Evolutionary conservation across 2,113 vertebrate genomes (phyloP).

Genomic region (Platysternon megacephalum): DNA sequence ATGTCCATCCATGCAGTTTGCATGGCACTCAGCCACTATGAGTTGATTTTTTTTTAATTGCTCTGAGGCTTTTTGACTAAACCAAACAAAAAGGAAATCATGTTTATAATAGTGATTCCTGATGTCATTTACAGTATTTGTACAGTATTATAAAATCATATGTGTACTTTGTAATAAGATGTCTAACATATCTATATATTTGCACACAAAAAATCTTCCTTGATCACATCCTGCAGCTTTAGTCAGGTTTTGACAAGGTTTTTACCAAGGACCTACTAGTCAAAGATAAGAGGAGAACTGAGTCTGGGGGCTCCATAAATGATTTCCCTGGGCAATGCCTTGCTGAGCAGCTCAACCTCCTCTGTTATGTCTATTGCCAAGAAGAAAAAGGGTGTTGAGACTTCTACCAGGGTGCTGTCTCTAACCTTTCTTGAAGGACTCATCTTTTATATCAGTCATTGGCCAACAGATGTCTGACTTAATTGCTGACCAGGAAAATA

Average conservation of each 20-base stretch:
- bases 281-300: not conserved
- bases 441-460: not conserved
- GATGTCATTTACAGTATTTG: not conserved
- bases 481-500: not conserved
- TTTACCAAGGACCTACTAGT: not conserved
- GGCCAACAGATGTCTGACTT: not conserved
- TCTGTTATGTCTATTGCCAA: accelerated
- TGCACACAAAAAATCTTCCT: not conserved
- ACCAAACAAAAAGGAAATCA: not conserved
- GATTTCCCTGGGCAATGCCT: not conserved
- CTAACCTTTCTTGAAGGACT: not conserved
- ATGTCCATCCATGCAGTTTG: not conserved
- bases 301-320: not conserved
- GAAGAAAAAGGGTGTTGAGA: not conserved
- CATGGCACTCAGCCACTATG: not conserved
- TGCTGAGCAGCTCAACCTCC: not conserved
- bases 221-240: not conserved
- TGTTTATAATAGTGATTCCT: not conserved
- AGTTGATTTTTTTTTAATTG: not conserved
- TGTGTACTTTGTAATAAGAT: not conserved
- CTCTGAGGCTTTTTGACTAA: not conserved
- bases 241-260: not conserved
- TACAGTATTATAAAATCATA: not conserved
- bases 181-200: not conserved
- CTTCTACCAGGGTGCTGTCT: not conserved